Conservation (phyloP, 2,888 invertebrate genomes). For the Folsomia manolachei region DNA sequence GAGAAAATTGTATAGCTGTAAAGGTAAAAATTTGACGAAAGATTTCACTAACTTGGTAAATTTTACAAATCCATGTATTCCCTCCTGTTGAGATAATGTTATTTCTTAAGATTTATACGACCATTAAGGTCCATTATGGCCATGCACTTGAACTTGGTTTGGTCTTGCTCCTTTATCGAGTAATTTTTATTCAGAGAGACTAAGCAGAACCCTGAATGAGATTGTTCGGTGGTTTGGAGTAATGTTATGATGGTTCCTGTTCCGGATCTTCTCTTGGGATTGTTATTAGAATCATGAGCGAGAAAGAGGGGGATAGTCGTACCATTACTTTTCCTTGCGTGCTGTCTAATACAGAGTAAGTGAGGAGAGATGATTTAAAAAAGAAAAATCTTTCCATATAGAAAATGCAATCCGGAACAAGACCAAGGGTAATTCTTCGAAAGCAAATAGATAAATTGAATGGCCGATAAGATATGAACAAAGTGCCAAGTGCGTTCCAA, state of each 20-base stretch:
- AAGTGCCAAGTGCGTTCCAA: no score
- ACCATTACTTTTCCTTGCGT: no score
- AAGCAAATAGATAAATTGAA: no score
- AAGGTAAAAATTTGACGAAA: not conserved
- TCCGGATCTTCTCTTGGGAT: no score
- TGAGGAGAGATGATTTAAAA: no score
- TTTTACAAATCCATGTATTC: constrained; percentile 2
- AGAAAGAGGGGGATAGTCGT: no score
- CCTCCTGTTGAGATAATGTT: not conserved
- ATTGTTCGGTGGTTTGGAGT: not conserved
- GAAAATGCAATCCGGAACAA: no score
- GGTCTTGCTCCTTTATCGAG: not conserved
- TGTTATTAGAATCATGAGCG: not conserved
- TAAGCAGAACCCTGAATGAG: not conserved
- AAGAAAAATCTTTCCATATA: no score
- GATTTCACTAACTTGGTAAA: not conserved
- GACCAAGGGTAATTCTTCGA: no score
- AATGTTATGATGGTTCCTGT: not conserved
- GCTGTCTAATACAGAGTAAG: no score
- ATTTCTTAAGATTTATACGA: not conserved
- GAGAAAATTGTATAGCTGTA: not conserved
- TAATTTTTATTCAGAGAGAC: not conserved
- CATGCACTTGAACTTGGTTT: not conserved
- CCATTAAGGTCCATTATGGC: not conserved
- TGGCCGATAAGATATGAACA: no score